Conservation (phyloP, 2,797 vertebrate genomes). For the Spatula versicolor region DNA sequence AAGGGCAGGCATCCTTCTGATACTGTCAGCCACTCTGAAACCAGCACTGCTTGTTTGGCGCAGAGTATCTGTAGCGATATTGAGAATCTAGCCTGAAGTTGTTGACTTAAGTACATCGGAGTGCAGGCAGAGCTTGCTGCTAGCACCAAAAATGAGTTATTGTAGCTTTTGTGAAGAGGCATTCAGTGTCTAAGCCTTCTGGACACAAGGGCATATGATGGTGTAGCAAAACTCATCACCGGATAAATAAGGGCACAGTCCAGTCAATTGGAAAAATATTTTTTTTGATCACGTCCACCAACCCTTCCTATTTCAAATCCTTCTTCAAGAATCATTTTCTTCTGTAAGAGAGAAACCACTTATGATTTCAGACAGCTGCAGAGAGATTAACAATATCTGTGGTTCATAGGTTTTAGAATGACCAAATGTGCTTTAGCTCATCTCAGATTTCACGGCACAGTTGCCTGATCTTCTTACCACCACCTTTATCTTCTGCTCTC, state of each 20-base stretch:
- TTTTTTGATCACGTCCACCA: slow-evolving; percentile 5
- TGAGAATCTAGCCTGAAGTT: background rate
- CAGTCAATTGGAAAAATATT: slow-evolving; percentile 34
- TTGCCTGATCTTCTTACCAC: background rate
- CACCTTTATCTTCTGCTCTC: background rate
- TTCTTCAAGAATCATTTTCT: background rate
- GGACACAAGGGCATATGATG: background rate
- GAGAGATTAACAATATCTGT: background rate
- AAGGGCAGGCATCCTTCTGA: background rate
- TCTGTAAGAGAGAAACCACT: background rate
- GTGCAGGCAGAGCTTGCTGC: background rate
- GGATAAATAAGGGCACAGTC: background rate
- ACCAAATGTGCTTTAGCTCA: background rate
- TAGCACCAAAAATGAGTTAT: background rate
- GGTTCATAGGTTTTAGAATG: slow-evolving; percentile 27
- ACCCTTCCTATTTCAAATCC: slow-evolving; percentile 3
- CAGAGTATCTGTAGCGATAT: background rate
- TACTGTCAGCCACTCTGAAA: background rate
- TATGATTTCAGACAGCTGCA: background rate
- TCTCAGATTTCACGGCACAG: background rate
- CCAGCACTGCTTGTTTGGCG: background rate
- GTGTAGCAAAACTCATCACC: background rate
- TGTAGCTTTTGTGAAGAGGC: background rate
- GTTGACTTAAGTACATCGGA: background rate
- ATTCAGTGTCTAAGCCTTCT: background rate